phyloP scores from a whole-genome alignment of 2,113 vertebrate species.

The Eidolon helvum region DNA sequence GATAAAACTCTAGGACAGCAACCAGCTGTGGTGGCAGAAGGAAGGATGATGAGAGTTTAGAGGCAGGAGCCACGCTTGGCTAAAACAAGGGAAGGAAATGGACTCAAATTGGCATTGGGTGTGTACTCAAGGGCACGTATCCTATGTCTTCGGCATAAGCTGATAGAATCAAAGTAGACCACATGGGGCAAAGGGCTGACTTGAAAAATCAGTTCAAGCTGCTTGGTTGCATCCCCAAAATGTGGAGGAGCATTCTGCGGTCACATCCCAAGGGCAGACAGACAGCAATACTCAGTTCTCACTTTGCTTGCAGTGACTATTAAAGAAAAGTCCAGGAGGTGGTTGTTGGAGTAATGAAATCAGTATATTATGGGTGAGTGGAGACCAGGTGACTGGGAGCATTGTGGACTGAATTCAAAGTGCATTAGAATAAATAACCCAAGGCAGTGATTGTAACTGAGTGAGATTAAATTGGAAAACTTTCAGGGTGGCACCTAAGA shows the following conservation, averaged over 20 bases:
- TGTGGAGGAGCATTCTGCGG: background rate
- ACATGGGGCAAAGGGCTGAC: background rate
- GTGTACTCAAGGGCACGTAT: background rate
- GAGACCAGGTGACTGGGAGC: background rate
- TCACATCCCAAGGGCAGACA: background rate
- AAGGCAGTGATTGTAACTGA: background rate
- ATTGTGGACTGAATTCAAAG: background rate
- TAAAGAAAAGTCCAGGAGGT: background rate
- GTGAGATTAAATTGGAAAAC: conserved; percentile 32
- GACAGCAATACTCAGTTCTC: background rate
- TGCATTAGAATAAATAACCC: conserved; percentile 8
- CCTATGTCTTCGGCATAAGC: background rate
- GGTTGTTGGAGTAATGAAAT: background rate
- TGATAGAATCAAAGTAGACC: background rate
- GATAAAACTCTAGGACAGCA: conserved; percentile 32
- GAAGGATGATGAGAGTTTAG: background rate
- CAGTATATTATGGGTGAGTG: background rate
- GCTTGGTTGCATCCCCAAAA: background rate
- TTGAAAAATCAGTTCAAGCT: background rate
- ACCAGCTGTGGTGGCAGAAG: conserved; percentile 39
- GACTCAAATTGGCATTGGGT: background rate
- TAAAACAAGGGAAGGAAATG: background rate
- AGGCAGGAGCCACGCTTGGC: background rate
- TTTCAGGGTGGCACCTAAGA: background rate
- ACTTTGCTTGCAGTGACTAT: background rate